phyloP scores from a whole-genome alignment of 2,113 vertebrate genomes.

The Halichoeres trimaculatus region DNA sequence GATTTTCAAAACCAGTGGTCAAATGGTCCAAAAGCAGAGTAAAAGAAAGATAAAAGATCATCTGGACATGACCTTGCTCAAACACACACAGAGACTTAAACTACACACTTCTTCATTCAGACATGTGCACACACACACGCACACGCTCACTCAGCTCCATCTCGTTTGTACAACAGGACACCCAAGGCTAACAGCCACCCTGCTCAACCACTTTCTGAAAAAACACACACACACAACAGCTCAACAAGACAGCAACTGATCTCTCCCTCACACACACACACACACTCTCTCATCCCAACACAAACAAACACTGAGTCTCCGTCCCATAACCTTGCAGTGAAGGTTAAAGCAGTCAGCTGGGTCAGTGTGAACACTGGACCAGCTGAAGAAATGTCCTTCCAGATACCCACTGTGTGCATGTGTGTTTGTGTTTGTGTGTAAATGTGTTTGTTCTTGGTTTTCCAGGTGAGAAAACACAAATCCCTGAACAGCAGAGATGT shows the following conservation, averaged over 20 bases:
- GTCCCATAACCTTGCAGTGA: constrained; percentile 77
- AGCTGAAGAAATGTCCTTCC: constrained; percentile 82
- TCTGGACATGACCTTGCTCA: background rate
- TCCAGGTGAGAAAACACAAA: constrained; percentile 72
- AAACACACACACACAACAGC: constrained; percentile 34
- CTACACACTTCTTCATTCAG: background rate
- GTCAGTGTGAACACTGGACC: constrained; percentile 71
- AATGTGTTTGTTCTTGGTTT: constrained; percentile 18
- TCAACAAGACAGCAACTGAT: constrained; percentile 53
- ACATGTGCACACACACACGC: background rate
- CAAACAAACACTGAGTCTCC: constrained; percentile 74
- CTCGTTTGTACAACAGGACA: constrained; percentile 71
- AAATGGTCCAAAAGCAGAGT: background rate
- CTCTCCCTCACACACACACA: constrained; percentile 33
- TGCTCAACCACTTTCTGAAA: constrained; percentile 75
- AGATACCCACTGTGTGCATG: constrained; percentile 73
- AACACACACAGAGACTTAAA: constrained; percentile 9
- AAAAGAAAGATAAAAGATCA: constrained; percentile 12
- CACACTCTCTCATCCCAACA: constrained; percentile 47
- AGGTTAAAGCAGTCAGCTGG: constrained; percentile 77
- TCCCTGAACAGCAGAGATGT: background rate
- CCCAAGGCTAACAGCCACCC: constrained; percentile 69
- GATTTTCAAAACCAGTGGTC: background rate
- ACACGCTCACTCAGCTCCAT: constrained; percentile 27
- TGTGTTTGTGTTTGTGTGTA: constrained; percentile 18